Conservation (phyloP, 2,113 vertebrate genomes). For the Oreochromis aureus region DNA sequence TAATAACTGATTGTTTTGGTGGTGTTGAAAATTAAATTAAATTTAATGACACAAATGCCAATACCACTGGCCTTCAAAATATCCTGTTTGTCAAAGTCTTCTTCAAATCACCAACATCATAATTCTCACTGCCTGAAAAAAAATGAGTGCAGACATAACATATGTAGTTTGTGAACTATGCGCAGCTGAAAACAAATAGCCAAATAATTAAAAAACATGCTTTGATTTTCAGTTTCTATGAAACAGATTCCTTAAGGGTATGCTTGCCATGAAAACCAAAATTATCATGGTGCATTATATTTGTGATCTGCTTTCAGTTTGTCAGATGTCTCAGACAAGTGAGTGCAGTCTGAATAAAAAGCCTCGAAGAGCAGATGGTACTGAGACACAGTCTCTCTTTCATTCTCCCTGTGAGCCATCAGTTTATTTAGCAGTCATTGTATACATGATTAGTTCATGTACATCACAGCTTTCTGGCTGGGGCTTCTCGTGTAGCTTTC, state of each 20-base stretch:
- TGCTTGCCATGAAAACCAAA: neutral
- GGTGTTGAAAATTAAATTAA: neutral
- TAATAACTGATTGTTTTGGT: neutral
- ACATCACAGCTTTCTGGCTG: neutral
- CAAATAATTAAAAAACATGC: neutral
- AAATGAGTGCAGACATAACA: neutral
- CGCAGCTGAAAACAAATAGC: neutral
- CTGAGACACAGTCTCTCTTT: neutral
- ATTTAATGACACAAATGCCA: neutral
- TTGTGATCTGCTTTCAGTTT: neutral
- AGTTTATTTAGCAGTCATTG: constrained; percentile 34
- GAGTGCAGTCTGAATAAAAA: neutral
- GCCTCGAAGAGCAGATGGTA: constrained; percentile 35
- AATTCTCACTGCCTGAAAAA: neutral
- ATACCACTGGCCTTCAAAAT: neutral
- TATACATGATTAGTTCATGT: constrained; percentile 28
- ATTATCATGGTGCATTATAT: neutral
- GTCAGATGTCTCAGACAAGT: constrained; percentile 43
- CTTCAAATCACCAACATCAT: neutral
- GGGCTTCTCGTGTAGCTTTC: constrained; percentile 1
- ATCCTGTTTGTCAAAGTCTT: neutral
- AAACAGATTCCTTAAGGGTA: neutral
- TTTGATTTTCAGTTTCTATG: neutral
- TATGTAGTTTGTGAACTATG: neutral
- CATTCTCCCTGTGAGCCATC: neutral